Evolutionary conservation across 2,113 vertebrate species (phyloP).

Genomic region (Rhinopithecus roxellana): DNA sequence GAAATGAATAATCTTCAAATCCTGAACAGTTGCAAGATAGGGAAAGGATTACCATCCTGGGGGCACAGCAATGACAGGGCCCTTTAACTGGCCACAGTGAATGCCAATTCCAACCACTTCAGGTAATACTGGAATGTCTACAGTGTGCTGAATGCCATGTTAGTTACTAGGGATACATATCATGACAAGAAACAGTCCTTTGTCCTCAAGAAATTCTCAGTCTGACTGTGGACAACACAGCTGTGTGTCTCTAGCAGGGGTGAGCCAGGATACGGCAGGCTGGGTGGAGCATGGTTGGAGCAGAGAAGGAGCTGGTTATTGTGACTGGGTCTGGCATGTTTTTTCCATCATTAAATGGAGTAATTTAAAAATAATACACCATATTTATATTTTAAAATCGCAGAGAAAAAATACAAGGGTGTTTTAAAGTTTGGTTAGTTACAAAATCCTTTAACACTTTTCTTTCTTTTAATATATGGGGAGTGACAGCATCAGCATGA

Average conservation of each 20-base stretch:
- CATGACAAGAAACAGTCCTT: neutral
- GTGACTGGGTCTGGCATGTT: neutral
- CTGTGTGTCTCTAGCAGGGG: neutral
- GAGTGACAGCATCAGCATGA: neutral
- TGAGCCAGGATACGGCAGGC: neutral
- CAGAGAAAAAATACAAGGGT: neutral
- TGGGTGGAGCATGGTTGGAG: neutral
- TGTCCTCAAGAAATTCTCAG: neutral
- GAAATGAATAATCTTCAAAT: neutral
- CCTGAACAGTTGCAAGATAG: neutral
- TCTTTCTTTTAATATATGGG: neutral
- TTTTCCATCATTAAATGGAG: neutral
- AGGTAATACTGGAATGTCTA: neutral
- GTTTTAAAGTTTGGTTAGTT: slow-evolving; percentile 12
- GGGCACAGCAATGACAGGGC: neutral
- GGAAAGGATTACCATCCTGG: neutral
- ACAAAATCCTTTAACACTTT: neutral
- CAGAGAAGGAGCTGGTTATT: neutral
- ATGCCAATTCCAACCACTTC: neutral
- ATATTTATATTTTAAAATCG: slow-evolving; percentile 1
- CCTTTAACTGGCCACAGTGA: neutral
- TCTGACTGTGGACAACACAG: neutral
- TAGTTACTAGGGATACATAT: neutral
- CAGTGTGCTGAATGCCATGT: neutral
- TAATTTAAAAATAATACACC: neutral